Evolutionary conservation across 2,888 invertebrate genomes (phyloP).

Genomic region (Meliscaeva auricollis): DNA sequence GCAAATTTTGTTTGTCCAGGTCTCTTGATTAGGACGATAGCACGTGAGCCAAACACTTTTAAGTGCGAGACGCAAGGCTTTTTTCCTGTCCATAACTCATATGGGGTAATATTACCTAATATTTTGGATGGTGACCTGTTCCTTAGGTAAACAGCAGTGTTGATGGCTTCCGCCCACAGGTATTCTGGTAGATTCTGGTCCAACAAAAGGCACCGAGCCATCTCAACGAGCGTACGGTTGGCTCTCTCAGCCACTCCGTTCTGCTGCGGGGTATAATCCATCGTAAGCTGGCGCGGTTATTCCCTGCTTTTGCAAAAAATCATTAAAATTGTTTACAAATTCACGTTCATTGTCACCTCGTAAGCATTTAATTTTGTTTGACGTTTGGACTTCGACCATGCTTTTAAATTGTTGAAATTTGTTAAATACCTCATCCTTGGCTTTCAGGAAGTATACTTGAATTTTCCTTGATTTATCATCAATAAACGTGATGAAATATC

Average conservation of each 20-base stretch:
- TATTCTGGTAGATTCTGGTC: neutral
- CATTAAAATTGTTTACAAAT: constrained; percentile 56
- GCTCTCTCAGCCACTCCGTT: constrained; percentile 71
- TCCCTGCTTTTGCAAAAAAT: constrained; percentile 50
- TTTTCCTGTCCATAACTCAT: neutral
- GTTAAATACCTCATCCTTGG: constrained; percentile 15
- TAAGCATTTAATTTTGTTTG: constrained; percentile 33
- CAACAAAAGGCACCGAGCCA: constrained; percentile 53
- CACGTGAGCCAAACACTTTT: neutral
- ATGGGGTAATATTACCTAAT: neutral
- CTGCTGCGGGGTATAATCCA: constrained; percentile 58
- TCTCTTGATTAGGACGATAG: neutral
- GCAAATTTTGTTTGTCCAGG: neutral
- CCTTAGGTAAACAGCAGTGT: neutral
- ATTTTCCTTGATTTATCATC: constrained; percentile 54
- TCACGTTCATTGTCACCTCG: constrained; percentile 66
- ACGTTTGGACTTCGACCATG: neutral
- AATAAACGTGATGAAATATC: constrained; percentile 43
- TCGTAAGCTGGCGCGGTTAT: constrained; percentile 48
- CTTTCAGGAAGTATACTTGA: constrained; percentile 58
- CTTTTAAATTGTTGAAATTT: neutral
- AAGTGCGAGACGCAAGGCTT: neutral
- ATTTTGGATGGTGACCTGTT: neutral
- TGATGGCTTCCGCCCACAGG: neutral
- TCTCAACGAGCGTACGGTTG: constrained; percentile 73